Evolutionary conservation across 2,888 invertebrate genomes (phyloP).

Genomic region (Himalopsyche japonica): DNA sequence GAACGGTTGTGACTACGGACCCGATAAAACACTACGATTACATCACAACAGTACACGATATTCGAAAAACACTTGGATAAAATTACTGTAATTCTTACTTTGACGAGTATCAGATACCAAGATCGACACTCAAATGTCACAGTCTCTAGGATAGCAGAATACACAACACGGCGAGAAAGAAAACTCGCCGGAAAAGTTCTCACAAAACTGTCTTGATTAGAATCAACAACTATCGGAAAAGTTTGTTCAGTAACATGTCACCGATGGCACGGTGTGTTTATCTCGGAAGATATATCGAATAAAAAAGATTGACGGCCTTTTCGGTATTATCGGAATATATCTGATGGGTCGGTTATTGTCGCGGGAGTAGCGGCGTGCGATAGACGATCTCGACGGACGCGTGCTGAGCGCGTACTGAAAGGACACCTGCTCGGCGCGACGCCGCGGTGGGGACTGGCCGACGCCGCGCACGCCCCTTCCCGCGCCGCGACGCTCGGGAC

Average conservation of each 20-base stretch:
- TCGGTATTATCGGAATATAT: not conserved
- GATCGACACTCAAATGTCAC: conserved; percentile 5
- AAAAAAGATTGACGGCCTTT: not conserved
- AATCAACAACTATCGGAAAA: not conserved
- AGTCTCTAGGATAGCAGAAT: not conserved
- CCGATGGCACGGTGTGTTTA: not conserved
- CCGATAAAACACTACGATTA: conserved; percentile 32
- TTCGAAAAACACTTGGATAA: conserved; percentile 9
- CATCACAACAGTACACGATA: conserved; percentile 32
- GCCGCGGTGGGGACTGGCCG: conserved; percentile 38
- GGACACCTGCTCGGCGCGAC: conserved; percentile 35
- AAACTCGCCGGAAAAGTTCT: not conserved
- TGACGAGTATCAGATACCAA: not conserved
- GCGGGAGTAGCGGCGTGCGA: not conserved
- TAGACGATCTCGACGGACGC: conserved; percentile 7
- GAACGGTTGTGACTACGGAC: not conserved
- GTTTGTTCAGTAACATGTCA: not conserved
- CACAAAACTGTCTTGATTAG: not conserved
- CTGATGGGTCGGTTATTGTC: not conserved
- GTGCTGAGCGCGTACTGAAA: conserved; percentile 2
- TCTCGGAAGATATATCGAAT: not conserved
- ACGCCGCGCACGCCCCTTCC: conserved; percentile 17
- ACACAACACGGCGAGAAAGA: not conserved
- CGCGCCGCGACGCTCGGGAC: conserved; percentile 13
- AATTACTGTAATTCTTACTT: conserved; percentile 3